A percentile compares a stretch with the other conserved stretches of the same genome.
phyloP scores from a whole-genome alignment of 2,113 vertebrate genomes.

The Condylura cristata region DNA sequence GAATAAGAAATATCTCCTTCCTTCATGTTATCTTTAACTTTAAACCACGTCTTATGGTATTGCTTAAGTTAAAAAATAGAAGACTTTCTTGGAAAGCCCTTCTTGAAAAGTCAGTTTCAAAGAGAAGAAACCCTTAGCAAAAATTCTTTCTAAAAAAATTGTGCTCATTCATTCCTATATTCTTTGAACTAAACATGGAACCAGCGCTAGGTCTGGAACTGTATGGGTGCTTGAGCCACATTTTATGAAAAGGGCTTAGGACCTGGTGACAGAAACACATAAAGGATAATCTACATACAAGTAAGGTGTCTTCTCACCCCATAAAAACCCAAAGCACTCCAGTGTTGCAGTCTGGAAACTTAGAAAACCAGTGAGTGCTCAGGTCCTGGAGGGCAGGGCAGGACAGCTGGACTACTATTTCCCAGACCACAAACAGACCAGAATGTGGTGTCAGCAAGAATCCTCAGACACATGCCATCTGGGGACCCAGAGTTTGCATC shows the following conservation, averaged over 20 bases:
- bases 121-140: background rate
- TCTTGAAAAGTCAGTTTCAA: background rate
- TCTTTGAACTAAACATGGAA: background rate
- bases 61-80: background rate
- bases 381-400: no score
- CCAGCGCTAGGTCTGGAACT: no score
- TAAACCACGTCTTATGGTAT: background rate
- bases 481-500: background rate
- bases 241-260: background rate
- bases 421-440: background rate
- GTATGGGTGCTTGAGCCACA: background rate
- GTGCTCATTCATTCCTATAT: background rate
- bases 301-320: background rate
- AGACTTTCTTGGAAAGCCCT: background rate
- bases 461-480: background rate
- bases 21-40: background rate
- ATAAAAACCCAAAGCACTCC: background rate
- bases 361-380: background rate
- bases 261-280: background rate
- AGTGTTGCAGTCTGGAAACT: background rate
- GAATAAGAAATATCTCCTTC: background rate
- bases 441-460: background rate
- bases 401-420: background rate
- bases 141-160: background rate
- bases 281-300: background rate